Base-by-base conservation (phyloP, 2,888 invertebrate species). In the Campoplex capitator region DNA sequence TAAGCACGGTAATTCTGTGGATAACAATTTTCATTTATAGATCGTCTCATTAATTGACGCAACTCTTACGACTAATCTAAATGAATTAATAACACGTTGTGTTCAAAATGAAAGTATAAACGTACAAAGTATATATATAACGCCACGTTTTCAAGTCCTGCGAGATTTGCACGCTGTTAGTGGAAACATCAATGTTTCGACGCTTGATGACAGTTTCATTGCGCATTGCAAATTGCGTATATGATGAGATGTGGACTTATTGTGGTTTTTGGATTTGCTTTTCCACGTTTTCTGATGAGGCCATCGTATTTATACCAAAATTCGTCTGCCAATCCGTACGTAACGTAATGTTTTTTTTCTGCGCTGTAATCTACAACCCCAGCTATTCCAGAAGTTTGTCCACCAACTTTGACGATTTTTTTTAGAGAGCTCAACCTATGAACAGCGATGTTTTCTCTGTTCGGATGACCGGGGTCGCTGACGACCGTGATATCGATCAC, bases 331-430 rank as follows among this genome's bases (percentile, higher is more conserved):
- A 16, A 2, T 38, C 35, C 42, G 18, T 68, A 68, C 38, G 42
- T 38, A n/a, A 68, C 42, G 42, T 68, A 68, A 32, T 68, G 68
- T n/a, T 38, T 23, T 45, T 28, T 9, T n/a, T 6, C 38, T 16
- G 2, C 6, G 28, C 13, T 38, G 45, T 73, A 84, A 48, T 84
- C 54, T 6, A 79, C 62, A 6, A 84, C 51, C 11, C 84, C 84
- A 9, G 45, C n/a, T 18, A 84, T 16, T 35, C n/a, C n/a, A 56
- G 73, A 84, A 3, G 62, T 9, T n/a, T 80, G 62, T 35, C 9
- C 42, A 3, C 65, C 82, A 51, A 62, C 18, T 51, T 8, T 48
- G 0, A 85, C 28, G 9, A 28, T 62, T 51, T 48, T 58, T 35
- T 42, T 32, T 9, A 82, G 45, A 9, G 82, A 77, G 9, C 42